These are phyloP conservation scores for Caradrina clavipalpis DNA, from an alignment of 2,888 invertebrate species.

Conservation along the genomic window DNA sequence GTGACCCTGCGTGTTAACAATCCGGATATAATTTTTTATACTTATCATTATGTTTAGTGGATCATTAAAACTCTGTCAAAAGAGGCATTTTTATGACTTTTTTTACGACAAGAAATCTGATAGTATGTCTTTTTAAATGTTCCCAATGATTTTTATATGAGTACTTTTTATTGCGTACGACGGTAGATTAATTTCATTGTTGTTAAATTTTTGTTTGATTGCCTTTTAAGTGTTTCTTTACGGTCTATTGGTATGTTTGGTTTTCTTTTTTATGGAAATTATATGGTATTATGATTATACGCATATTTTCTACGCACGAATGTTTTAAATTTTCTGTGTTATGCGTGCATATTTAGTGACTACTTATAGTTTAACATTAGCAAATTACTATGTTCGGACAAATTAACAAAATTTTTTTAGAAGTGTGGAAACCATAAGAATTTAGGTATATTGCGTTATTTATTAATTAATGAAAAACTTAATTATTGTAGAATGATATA, in stretches of 20 bases:
- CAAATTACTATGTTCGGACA: neutral
- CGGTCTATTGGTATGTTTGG: conserved; percentile 38
- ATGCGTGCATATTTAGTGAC: neutral
- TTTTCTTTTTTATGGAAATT: conserved; percentile 33
- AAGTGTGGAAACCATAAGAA: neutral
- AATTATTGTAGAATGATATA: too few relatives aligned
- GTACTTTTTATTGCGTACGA: conserved; percentile 70
- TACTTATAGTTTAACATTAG: neutral
- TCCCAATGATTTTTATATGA: conserved; percentile 76
- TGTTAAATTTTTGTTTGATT: conserved; percentile 63
- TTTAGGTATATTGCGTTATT: neutral
- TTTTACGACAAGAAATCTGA: conserved; percentile 88
- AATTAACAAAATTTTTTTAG: neutral
- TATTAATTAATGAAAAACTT: too few relatives aligned
- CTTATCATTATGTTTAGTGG: conserved; percentile 74
- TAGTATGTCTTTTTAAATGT: conserved; percentile 83
- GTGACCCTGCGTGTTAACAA: conserved; percentile 62
- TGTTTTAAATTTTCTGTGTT: too few relatives aligned
- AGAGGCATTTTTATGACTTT: conserved; percentile 66
- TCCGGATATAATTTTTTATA: conserved; percentile 76
- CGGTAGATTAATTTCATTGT: conserved; percentile 82
- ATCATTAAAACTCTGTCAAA: conserved; percentile 84
- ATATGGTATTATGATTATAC: neutral
- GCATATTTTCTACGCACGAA: neutral
- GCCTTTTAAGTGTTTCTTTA: conserved; percentile 61